phyloP scores from a whole-genome alignment of 1,140 invertebrate species.

The Bombus affinis region DNA sequence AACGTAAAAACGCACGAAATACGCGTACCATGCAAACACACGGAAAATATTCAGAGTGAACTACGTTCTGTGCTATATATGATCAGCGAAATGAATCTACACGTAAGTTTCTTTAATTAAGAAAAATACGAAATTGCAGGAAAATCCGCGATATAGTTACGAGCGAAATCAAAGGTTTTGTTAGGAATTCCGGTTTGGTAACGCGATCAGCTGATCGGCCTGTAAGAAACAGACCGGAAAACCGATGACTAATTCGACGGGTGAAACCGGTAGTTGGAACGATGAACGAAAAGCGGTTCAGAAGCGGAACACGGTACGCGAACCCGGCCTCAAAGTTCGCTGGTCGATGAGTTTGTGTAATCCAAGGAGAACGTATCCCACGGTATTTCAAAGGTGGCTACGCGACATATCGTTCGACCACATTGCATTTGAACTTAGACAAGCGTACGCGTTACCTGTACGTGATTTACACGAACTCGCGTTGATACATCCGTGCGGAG shows the following conservation, averaged over 20 bases:
- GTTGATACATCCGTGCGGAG: constrained; percentile 37
- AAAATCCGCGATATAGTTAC: too few relatives aligned
- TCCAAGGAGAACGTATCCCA: constrained; percentile 46
- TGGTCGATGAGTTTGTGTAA: constrained; percentile 49
- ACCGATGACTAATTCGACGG: background rate
- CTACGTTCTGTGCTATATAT: too few relatives aligned
- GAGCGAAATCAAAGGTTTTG: background rate
- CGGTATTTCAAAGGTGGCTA: constrained; percentile 41
- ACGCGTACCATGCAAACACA: too few relatives aligned
- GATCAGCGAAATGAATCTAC: too few relatives aligned
- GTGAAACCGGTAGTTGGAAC: too few relatives aligned
- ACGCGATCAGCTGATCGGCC: background rate
- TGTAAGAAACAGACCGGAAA: background rate
- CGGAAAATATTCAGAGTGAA: background rate
- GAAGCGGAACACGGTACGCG: background rate
- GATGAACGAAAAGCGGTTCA: background rate
- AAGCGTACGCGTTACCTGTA: background rate
- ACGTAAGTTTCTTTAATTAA: too few relatives aligned
- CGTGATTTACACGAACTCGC: constrained; percentile 9
- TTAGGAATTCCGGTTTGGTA: background rate
- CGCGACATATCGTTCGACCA: constrained; percentile 28
- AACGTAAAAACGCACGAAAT: too few relatives aligned
- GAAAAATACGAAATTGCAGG: too few relatives aligned
- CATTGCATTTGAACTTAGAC: background rate
- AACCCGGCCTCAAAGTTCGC: constrained; percentile 28